phyloP scores from a whole-genome alignment of 2,113 vertebrate species.

The Oncorhynchus keta region DNA sequence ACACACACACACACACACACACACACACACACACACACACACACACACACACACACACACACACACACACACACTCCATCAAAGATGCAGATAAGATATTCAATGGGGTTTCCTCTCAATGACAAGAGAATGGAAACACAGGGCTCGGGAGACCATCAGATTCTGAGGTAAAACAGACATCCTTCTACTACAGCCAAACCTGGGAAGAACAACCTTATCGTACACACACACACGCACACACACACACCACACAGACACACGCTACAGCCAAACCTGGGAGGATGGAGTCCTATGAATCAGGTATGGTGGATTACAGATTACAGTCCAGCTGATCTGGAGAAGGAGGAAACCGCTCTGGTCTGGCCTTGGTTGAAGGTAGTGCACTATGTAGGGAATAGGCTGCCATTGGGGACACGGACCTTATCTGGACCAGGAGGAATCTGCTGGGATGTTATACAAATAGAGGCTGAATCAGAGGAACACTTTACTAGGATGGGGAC shows the following conservation, averaged over 20 bases:
- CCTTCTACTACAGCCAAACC: conserved; percentile 3
- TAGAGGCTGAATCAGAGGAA: too few relatives aligned
- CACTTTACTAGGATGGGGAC: too few relatives aligned
- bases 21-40: background rate
- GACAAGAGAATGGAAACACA: background rate
- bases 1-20: too few relatives aligned
- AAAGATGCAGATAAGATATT: background rate
- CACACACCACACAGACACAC: too few relatives aligned
- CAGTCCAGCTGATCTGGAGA: conserved; percentile 1
- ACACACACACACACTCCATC: background rate
- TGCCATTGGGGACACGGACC: too few relatives aligned
- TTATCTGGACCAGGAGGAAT: too few relatives aligned
- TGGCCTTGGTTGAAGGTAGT: too few relatives aligned
- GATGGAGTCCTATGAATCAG: background rate
- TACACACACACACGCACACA: too few relatives aligned
- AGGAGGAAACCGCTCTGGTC: background rate
- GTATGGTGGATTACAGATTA: background rate
- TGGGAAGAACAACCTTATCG: background rate
- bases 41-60: too few relatives aligned
- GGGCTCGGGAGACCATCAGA: background rate
- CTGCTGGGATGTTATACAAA: too few relatives aligned
- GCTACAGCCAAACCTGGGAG: too few relatives aligned
- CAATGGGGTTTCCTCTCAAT: background rate
- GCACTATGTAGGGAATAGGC: too few relatives aligned
- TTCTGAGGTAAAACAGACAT: conserved; percentile 10